Conservation (phyloP, 2,113 vertebrate genomes). For the Percina caprodes region DNA sequence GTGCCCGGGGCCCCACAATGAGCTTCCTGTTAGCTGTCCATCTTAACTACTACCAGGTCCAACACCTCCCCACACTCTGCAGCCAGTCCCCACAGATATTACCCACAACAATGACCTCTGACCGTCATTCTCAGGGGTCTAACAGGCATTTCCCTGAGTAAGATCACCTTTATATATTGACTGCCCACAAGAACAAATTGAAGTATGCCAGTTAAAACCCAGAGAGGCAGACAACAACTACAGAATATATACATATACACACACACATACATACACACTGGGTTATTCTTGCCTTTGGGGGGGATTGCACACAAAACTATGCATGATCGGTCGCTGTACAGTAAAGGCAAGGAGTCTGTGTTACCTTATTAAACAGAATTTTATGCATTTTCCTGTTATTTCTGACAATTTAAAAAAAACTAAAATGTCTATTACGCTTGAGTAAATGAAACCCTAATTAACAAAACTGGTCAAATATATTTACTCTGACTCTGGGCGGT, state of each 20-base stretch:
- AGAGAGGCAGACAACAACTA: neutral
- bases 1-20: slow-evolving; percentile 34
- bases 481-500: no score
- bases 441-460: no score
- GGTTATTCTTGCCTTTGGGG: no score
- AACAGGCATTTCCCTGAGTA: slow-evolving; percentile 24
- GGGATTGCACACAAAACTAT: no score
- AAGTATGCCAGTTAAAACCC: slow-evolving; percentile 1
- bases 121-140: slow-evolving; percentile 31
- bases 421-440: no score
- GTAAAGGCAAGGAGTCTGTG: no score
- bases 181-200: neutral
- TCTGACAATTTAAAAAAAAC: no score
- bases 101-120: slow-evolving; percentile 46
- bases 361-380: no score
- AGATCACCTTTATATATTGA: slow-evolving; percentile 42
- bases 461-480: no score
- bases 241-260: neutral
- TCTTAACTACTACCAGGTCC: slow-evolving; percentile 75
- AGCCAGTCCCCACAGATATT: slow-evolving; percentile 26
- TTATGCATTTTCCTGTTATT: no score
- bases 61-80: slow-evolving; percentile 46
- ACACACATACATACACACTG: no score
- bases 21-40: slow-evolving; percentile 47
- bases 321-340: no score